Base-by-base conservation (phyloP, 2,888 invertebrate species). In the Troilus luridus region DNA sequence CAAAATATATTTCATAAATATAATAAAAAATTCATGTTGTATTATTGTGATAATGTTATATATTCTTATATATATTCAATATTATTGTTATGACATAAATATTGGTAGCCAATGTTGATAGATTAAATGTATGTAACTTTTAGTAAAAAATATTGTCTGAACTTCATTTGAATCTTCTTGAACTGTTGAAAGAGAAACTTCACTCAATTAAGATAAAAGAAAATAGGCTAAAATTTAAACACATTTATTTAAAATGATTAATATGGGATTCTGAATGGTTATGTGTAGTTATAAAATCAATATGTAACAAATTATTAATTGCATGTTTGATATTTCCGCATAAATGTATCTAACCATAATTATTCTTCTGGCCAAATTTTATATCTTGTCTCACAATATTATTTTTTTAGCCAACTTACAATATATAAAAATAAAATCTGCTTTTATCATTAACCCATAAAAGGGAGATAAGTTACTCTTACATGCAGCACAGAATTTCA, bases 11-110 rank as follows among this genome's bases (percentile, higher is more conserved):
- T 67, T 72, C 67, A 89, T 89, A 89, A 67, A 56, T 89, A 89
- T 56, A 64, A 88, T 67, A 64, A 89, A 67, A 41, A 41, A 64
- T 62, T 64, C 64, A 89, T 89, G 62, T 62, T 41, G 56, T 89
- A 64, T 56, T 89, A 89, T 89, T 89, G 64, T 62, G 62, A 89
- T 85, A 85, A 85, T 85, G 56, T 85, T 85, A 85, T 89, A 89
- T 89, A 89, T 89, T 62, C 64, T 89, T 89, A 72, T 89, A 89
- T 89, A 89, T 64, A 56, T 85, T 85, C 85, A 85, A 85, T 85
- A 85, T 56, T 85, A 85, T 56, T 85, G 85, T 85, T 85, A 85
- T 85, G 56, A 56, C n/a, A n/a, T 58, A 85, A 85, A 56, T 56
- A 85, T 56, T 85, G 56, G 11, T 85, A 56, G 56, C 0, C 11